Conservation (phyloP, 37 sponge, comb jelly and placozoan species). For the Halisarca cf. caerulea region DNA sequence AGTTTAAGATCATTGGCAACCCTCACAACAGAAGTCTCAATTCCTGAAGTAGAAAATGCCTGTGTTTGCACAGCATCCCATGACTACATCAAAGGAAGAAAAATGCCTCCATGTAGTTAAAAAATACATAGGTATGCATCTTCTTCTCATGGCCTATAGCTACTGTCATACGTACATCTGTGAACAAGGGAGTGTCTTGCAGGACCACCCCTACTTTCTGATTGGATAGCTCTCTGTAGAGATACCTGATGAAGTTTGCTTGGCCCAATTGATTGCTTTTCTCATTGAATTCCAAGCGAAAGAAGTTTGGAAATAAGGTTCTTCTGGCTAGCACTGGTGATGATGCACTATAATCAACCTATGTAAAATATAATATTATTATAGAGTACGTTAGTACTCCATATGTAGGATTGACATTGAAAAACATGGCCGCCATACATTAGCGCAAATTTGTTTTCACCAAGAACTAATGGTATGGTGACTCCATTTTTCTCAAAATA, state of each 20-base stretch:
- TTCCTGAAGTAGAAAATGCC: background rate
- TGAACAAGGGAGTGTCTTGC: background rate
- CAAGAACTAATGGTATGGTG: no score
- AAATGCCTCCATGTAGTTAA: no score
- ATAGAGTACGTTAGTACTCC: no score
- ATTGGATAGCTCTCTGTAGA: background rate
- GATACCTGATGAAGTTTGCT: background rate
- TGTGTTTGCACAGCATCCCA: background rate
- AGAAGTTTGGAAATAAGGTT: background rate
- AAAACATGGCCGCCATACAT: no score
- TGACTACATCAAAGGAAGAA: background rate
- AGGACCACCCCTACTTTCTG: slow-evolving; percentile 4
- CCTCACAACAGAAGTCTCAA: background rate
- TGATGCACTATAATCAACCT: slow-evolving; percentile 3
- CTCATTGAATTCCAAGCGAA: slow-evolving; percentile 1
- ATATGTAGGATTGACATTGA: no score
- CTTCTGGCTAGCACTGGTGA: background rate
- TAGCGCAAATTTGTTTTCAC: no score
- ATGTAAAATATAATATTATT: background rate
- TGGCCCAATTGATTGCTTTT: background rate
- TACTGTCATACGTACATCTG: background rate
- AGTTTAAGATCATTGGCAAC: background rate
- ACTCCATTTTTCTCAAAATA: no score
- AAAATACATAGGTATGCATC: no score
- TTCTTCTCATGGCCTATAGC: no score